Evolutionary conservation across 1,140 invertebrate species (phyloP).

Genomic region (Anagrus nilaparvatae): DNA sequence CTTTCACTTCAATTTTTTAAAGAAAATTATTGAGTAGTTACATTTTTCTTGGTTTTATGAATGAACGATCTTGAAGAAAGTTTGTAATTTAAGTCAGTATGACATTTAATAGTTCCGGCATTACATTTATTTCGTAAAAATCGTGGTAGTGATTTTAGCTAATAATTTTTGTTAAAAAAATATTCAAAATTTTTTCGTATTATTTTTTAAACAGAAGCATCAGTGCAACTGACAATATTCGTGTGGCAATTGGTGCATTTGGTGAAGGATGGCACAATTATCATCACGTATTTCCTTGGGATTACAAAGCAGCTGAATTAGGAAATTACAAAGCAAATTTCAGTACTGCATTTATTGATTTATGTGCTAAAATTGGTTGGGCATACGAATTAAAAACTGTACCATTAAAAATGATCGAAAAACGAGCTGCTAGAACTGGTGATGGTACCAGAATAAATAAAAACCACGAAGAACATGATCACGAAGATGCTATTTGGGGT

Average conservation of each 20-base stretch:
- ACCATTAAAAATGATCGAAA: conserved; percentile 50
- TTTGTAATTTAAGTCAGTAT: no score
- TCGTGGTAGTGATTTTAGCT: no score
- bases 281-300: conserved; percentile 78
- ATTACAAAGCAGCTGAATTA: conserved; percentile 65
- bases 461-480: conserved; percentile 31
- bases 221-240: conserved; percentile 58
- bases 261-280: conserved; percentile 74
- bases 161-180: no score
- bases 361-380: conserved; percentile 61
- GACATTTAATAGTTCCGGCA: no score
- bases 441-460: conserved; percentile 46
- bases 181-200: conserved; percentile 8
- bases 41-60: no score
- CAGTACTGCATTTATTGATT: conserved; percentile 57
- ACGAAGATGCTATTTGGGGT: conserved; percentile 48
- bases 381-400: conserved; percentile 68
- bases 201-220: conserved; percentile 53
- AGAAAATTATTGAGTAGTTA: no score
- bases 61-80: no score
- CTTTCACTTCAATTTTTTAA: no score
- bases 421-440: conserved; percentile 50
- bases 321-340: conserved; percentile 41
- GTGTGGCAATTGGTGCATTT: conserved; percentile 29
- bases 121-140: no score